Evolutionary conservation across 2,888 invertebrate species (phyloP), one percentile per base, ranked within the genome.

Genomic region (Tyria jacobaeae): DNA sequence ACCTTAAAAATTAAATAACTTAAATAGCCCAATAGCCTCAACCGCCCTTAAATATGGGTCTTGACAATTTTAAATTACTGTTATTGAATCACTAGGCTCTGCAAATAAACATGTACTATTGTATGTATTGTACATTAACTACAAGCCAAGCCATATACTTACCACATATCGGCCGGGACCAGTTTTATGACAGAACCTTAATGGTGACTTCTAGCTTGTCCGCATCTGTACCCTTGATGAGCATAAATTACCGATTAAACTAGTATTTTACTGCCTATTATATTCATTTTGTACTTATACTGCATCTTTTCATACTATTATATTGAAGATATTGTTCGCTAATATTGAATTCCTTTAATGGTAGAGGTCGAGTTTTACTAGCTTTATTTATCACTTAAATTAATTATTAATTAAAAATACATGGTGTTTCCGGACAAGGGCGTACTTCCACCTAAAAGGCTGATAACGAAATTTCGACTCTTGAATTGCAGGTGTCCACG

Each of bases 161-260:
- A 87, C 85, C 62, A 50, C 65, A 68, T 54, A 52, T 77, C 82
- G 68, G 70, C 81, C 74, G 70, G 68, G 78, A 88, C 88, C 84
- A 80, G 88, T 89, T 88, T 85, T 84, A 85, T 87, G 84, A 84
- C 81, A 83, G 67, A 71, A 70, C 82, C 84, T 83, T 87, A 83
- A 85, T 85, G 74, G 85, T 79, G 78, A 84, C 82, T 82, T 71
- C 80, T 79, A 82, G 84, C 74, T 73, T 79, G 84, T 82, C 79
- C 79, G 77, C 83, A 82, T 86, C 81, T 85, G 83, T 81, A 78
- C 78, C 57, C 76, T 83, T 84, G 83, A 85, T 84, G 85, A 83
- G 76, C 81, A 86, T 86, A 87, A 83, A 85, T 86, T 85, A 84
- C 80, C 68, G 73, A 79, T 77, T 79, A 81, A 84, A 83, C 78